Conservation (phyloP, 1,140 invertebrate species). For the Calosoma granatense region DNA sequence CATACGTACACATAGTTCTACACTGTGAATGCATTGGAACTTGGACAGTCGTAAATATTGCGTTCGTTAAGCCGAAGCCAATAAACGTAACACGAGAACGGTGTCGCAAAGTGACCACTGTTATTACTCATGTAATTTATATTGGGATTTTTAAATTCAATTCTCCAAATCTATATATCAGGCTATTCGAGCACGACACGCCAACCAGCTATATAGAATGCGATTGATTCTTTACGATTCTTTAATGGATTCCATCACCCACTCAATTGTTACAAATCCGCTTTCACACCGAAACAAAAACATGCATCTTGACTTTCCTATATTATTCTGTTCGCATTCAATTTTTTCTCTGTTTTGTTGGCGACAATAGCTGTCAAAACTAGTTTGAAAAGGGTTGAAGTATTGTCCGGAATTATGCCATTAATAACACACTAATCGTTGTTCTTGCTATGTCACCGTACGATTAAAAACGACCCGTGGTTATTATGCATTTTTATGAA, state of each 20-base stretch:
- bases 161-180: not conserved
- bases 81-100: not conserved
- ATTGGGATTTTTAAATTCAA: no score
- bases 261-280: not conserved
- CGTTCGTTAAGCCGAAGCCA: no score
- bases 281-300: not conserved
- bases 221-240: not conserved
- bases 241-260: not conserved
- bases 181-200: not conserved
- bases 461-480: no score
- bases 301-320: not conserved
- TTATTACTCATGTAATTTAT: no score
- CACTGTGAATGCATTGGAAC: no score
- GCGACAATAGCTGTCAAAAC: not conserved
- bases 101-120: no score
- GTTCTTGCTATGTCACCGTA: not conserved
- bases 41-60: no score
- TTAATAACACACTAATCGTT: not conserved
- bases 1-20: not conserved
- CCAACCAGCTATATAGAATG: no score
- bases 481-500: not conserved
- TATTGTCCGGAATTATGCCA: not conserved
- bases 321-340: not conserved
- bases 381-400: not conserved
- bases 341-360: not conserved